Base-by-base conservation (phyloP, 2,888 invertebrate species). In the Drosophila paranaensis region DNA sequence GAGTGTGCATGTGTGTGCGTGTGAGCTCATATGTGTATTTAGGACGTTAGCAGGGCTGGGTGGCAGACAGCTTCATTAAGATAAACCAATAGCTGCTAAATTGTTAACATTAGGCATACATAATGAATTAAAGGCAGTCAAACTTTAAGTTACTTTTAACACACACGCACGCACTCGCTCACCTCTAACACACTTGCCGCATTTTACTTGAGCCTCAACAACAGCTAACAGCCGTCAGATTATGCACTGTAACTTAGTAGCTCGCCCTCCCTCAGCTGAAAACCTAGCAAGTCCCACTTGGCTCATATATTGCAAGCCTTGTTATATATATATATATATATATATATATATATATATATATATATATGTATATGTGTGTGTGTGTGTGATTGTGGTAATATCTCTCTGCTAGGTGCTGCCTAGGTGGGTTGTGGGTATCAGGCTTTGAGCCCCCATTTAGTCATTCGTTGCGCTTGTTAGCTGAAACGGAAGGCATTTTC, bases 11-110 rank as follows among this genome's bases (percentile, higher is more conserved):
- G 60, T n/a, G 55, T 20, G 51, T 25, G 54, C 60, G 56, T 35
- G 54, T 62, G 33, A 33, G 33, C 33, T 33, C 10, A 33, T 33
- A 33, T 33, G 82, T 82, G 74, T 88, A 68, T 74, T 88, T 85
- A 69, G 80, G 83, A 57, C 65, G 14, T 14, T 39, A 45, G 16
- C 51, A 25, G 45, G 66, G 33, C 55, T 48, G 39, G 4, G 33
- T 40, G 25, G 63, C 63, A 88, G 85, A 88, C 88, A 75, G 90
- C 89, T 86, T 86, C 89, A 86, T 86, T 86, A 85, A 88, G 86
- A 86, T 89, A 89, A 86, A 86, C 86, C 90, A 86, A 86, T 86
- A 82, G 88, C 88, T 81, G 89, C 88, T 89, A 86, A 86, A 89
- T 86, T 86, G 86, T 86, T 86, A 89, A 81, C 86, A 86, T 89